Evolutionary conservation across 2,113 vertebrate species (phyloP).

Genomic region (Pygoscelis antarcticus): DNA sequence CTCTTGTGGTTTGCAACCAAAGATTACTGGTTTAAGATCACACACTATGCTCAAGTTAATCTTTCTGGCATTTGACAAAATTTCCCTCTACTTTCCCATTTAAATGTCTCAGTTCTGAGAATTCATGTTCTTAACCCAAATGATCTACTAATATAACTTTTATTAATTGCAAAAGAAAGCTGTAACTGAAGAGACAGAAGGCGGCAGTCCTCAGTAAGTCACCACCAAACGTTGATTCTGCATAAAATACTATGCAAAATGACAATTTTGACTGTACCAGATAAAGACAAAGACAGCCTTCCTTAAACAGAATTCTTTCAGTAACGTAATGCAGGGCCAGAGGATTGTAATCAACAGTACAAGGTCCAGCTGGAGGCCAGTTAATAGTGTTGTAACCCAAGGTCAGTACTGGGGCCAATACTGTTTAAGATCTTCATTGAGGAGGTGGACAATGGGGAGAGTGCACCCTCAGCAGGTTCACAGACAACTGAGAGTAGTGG

Average conservation of each 20-base stretch:
- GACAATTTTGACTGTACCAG: background rate
- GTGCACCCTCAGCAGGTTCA: background rate
- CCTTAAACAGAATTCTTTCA: background rate
- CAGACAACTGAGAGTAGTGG: background rate
- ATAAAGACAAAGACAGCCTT: background rate
- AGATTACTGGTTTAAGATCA: background rate
- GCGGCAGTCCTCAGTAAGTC: background rate
- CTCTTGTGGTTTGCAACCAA: background rate
- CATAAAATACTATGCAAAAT: background rate
- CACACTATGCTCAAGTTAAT: background rate
- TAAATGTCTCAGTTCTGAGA: background rate
- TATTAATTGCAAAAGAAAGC: background rate
- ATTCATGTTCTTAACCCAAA: background rate
- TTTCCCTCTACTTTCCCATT: background rate
- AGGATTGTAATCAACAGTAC: background rate
- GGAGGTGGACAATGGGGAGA: accelerated
- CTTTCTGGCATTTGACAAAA: background rate
- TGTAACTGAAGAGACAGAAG: background rate
- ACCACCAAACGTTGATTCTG: background rate
- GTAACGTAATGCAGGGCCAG: background rate
- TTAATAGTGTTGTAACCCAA: background rate
- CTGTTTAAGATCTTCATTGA: background rate
- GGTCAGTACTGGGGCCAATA: background rate
- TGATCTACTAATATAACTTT: background rate
- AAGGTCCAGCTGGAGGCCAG: background rate